These are phyloP conservation scores for Pollenia labialis DNA, from an alignment of 2,888 invertebrate species.

Conservation along the genomic window DNA sequence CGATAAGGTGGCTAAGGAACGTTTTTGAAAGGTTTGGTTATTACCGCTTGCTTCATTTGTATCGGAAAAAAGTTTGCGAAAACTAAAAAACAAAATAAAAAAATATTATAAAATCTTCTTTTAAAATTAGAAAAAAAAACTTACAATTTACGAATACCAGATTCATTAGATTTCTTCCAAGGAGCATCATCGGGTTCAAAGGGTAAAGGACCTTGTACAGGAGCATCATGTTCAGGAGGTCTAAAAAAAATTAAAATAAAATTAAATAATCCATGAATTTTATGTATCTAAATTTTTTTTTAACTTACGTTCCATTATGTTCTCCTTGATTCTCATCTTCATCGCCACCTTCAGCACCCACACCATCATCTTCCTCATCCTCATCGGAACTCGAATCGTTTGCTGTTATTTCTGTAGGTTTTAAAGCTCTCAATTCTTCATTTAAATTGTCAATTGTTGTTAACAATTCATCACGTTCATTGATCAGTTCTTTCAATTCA, in stretches of 20 bases:
- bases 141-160: conserved; percentile 96
- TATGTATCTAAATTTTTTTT: background rate
- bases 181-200: conserved; percentile 99
- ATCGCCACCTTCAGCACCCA: conserved; percentile 76
- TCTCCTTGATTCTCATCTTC: conserved; percentile 73
- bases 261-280: background rate
- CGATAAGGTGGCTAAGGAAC: conserved; percentile 91
- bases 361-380: conserved; percentile 76
- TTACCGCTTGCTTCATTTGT: conserved; percentile 84
- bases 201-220: conserved; percentile 98
- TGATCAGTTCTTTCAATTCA: conserved; percentile 83
- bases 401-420: conserved; percentile 77
- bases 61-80: conserved; percentile 95
- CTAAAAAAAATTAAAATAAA: conserved; percentile 76
- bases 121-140: conserved; percentile 77
- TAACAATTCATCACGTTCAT: conserved; percentile 96
- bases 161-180: conserved; percentile 92
- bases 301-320: conserved; percentile 72
- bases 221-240: conserved; percentile 90
- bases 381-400: conserved; percentile 80
- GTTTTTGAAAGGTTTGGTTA: conserved; percentile 87
- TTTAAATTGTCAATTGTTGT: conserved; percentile 96
- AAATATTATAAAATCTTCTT: background rate
- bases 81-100: conserved; percentile 86
- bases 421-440: conserved; percentile 92